Evolutionary conservation across 2,113 vertebrate species (phyloP).

Genomic region (Chitala chitala): DNA sequence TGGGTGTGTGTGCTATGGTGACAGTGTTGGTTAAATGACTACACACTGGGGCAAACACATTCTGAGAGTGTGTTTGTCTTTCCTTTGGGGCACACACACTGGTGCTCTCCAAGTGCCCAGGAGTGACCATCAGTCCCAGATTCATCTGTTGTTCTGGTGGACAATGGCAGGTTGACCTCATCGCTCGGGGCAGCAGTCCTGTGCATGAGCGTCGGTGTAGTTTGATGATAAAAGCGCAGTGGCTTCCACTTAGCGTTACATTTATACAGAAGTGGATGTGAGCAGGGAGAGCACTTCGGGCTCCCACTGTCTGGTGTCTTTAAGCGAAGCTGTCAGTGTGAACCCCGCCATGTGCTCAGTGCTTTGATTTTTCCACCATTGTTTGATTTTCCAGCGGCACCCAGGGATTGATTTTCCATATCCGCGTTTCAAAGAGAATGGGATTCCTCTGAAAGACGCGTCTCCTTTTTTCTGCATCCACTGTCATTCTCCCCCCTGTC

Average conservation of each 20-base stretch:
- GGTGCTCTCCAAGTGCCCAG: background rate
- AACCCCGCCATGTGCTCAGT: slow-evolving; percentile 29
- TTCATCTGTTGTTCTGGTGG: slow-evolving; percentile 49
- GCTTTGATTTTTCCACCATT: slow-evolving; percentile 33
- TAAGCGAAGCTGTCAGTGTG: slow-evolving; percentile 28
- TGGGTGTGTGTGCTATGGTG: no score
- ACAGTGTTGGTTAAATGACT: no score
- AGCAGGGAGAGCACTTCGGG: background rate
- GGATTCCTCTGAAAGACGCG: slow-evolving; percentile 30
- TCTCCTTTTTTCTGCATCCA: slow-evolving; percentile 24
- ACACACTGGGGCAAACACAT: no score
- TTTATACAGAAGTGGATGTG: no score
- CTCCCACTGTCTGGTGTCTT: background rate
- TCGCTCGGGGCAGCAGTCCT: no score
- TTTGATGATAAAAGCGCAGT: no score
- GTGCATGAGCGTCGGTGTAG: no score
- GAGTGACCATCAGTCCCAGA: slow-evolving; percentile 2
- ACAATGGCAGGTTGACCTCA: no score
- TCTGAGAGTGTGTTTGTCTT: no score
- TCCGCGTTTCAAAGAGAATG: slow-evolving; percentile 31
- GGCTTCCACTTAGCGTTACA: no score
- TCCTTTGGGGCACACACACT: no score
- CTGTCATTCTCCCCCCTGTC: slow-evolving; percentile 39
- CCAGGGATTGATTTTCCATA: slow-evolving; percentile 42
- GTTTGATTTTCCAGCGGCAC: slow-evolving; percentile 43